Conservation (phyloP, 2,113 vertebrate species). For the Oriolus oriolus region DNA sequence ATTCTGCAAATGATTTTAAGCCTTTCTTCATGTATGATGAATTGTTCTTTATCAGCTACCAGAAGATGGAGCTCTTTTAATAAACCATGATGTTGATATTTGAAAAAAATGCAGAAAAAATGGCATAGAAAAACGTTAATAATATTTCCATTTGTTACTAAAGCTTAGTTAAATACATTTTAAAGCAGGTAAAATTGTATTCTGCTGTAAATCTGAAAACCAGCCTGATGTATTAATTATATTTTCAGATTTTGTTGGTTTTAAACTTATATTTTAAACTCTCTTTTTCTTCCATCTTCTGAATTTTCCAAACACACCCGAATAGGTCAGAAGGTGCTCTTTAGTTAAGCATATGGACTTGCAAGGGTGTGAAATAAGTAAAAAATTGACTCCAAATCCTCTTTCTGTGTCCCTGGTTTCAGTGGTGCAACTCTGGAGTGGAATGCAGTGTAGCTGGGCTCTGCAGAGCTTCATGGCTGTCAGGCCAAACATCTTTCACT, state of each 20-base stretch:
- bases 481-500: neutral
- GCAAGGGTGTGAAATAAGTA: neutral
- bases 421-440: neutral
- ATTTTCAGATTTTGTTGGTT: neutral
- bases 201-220: neutral
- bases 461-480: neutral
- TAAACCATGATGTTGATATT: constrained; percentile 19
- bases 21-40: neutral
- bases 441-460: neutral
- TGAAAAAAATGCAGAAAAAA: neutral
- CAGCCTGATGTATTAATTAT: neutral
- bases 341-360: neutral
- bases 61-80: constrained; percentile 75
- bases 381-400: neutral
- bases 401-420: neutral
- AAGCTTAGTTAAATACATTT: neutral
- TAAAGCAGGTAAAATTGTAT: neutral
- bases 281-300: neutral
- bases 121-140: neutral
- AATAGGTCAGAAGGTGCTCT: neutral
- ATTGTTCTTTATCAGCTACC: constrained; percentile 39
- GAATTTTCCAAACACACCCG: neutral
- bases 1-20: constrained; percentile 62
- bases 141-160: neutral
- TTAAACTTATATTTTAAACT: neutral